These are phyloP conservation scores for Diadema setosum DNA, from an alignment of 35 echinoderm and acorn worm genomes.

Conservation along the genomic window DNA sequence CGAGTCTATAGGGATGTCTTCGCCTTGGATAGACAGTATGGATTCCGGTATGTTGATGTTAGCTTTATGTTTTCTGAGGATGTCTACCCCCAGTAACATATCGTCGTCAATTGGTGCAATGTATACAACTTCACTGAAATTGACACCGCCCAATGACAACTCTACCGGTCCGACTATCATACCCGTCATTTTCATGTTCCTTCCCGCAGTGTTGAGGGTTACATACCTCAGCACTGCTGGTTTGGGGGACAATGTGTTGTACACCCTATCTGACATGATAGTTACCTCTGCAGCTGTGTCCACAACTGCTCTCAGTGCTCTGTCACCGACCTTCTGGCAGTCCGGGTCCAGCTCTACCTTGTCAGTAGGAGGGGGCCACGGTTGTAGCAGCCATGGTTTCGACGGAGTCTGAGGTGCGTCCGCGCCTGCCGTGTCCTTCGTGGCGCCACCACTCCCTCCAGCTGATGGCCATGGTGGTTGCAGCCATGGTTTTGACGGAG, in stretches of 20 bases:
- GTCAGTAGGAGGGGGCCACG: too few species aligned
- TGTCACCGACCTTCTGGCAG: too few species aligned
- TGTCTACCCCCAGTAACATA: constrained; percentile 11
- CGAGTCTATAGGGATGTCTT: not conserved
- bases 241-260: not conserved
- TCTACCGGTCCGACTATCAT: constrained; percentile 16
- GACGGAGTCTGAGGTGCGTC: too few species aligned
- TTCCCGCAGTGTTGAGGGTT: constrained; percentile 13
- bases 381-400: too few species aligned
- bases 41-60: not conserved
- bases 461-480: too few species aligned
- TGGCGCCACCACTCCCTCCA: too few species aligned
- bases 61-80: not conserved
- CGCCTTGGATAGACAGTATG: not conserved
- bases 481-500: too few species aligned
- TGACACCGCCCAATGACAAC: not conserved
- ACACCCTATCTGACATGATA: constrained; percentile 35
- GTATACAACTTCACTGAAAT: not conserved
- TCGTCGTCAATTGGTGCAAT: constrained; percentile 58
- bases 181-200: constrained; percentile 34
- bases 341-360: too few species aligned
- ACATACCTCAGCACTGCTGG: not conserved
- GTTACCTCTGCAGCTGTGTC: constrained; percentile 37
- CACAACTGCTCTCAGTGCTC: too few species aligned
- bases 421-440: too few species aligned